Evolutionary conservation across 2,113 vertebrate species (phyloP).

Genomic region (Eudorcas thomsonii): DNA sequence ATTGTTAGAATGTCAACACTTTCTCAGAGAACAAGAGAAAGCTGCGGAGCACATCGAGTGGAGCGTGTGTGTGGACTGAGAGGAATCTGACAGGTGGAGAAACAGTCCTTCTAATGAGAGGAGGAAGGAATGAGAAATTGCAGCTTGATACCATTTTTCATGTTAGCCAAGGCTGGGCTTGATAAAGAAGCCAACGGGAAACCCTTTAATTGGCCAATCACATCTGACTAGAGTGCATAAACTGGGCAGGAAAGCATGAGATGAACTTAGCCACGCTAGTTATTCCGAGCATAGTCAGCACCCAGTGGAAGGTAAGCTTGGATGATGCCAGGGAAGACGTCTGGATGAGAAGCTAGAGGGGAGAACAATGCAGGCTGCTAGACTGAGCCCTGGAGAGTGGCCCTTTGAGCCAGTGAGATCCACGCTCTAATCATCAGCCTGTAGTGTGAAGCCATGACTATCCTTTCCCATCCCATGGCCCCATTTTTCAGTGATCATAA

Average conservation of each 20-base stretch:
- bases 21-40: background rate
- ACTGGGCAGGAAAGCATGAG: background rate
- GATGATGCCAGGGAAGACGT: background rate
- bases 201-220: background rate
- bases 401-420: background rate
- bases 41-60: accelerated
- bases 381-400: background rate
- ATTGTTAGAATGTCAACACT: background rate
- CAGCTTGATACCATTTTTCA: background rate
- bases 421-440: background rate
- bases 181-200: background rate
- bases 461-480: background rate
- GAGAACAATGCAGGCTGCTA: background rate
- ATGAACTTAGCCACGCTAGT: background rate
- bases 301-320: background rate
- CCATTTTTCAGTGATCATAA: background rate
- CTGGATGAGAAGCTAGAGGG: background rate
- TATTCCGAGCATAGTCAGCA: background rate
- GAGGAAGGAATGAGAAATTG: background rate
- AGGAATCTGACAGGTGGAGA: background rate
- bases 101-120: background rate
- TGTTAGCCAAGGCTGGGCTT: background rate
- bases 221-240: background rate
- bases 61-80: background rate
- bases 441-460: background rate